A percentile compares a stretch with the other conserved stretches of the same genome.
These are phyloP conservation scores for Melanerpes aurifrons DNA, from an alignment of 2,113 vertebrate species.

Conservation along the genomic window DNA sequence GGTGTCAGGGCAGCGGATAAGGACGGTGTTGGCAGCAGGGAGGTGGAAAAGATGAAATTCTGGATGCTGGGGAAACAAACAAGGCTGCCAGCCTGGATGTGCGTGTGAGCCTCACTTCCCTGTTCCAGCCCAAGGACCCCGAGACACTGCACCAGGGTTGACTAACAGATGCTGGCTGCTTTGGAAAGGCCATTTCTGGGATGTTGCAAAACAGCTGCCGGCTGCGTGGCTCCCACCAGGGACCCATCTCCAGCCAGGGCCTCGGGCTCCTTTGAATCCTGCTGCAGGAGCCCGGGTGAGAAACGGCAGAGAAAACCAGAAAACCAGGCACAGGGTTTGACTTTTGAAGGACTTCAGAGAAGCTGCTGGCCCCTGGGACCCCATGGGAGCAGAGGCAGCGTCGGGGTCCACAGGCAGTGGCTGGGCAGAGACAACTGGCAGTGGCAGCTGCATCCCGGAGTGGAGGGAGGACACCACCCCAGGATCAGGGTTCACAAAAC, in stretches of 20 bases:
- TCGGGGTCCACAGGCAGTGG: not conserved
- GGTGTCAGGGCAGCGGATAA: conserved; percentile 16
- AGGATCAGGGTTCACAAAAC: not conserved
- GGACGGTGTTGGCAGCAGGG: not conserved
- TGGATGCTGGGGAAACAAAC: not conserved
- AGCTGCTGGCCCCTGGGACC: fast-evolving
- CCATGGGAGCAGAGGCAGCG: not conserved
- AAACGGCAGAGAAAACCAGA: not conserved
- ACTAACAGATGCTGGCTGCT: not conserved
- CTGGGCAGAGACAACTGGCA: fast-evolving
- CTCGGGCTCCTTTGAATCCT: too few relatives aligned
- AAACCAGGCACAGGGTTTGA: not conserved
- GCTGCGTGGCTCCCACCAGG: not conserved
- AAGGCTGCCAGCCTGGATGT: conserved; percentile 1
- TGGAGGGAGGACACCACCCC: not conserved
- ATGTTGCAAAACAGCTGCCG: not conserved
- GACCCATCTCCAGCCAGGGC: not conserved
- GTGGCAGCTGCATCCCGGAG: fast-evolving
- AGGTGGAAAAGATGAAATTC: conserved; percentile 59
- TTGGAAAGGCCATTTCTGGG: not conserved
- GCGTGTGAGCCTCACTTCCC: conserved; percentile 7
- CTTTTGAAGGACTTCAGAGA: fast-evolving
- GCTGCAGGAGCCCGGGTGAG: not conserved
- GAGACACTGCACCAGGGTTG: fast-evolving
- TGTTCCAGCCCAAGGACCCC: not conserved